A percentile compares a stretch with the other conserved stretches of the same genome.
Conservation (phyloP, 2,797 vertebrate genomes). For the Chrosomus eos region DNA sequence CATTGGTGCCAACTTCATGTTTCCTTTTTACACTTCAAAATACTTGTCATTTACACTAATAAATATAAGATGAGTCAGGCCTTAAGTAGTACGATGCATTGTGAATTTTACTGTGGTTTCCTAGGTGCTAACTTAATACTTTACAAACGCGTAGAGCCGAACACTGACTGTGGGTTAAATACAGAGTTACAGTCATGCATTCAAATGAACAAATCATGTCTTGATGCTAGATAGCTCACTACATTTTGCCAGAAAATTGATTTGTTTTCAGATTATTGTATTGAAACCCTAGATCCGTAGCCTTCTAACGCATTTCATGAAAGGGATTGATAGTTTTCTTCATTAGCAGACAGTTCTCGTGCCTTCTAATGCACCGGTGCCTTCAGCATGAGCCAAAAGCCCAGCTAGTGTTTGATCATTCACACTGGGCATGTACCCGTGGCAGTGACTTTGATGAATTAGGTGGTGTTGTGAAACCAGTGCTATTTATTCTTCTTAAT, state of each 20-base stretch:
- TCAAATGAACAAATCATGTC: slow-evolving; percentile 28
- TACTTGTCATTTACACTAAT: slow-evolving; percentile 16
- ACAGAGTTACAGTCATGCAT: slow-evolving; percentile 25
- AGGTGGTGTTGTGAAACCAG: slow-evolving; percentile 60
- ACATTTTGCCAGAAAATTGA: slow-evolving; percentile 28
- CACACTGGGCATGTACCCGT: slow-evolving; percentile 60
- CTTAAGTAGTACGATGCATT: neutral
- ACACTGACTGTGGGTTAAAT: slow-evolving; percentile 5
- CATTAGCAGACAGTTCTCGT: slow-evolving; percentile 48
- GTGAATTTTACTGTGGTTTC: neutral
- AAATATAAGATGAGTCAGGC: neutral
- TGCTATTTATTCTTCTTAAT: slow-evolving; percentile 67
- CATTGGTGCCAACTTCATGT: neutral
- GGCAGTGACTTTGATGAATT: slow-evolving; percentile 64
- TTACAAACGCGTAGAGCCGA: slow-evolving; percentile 3
- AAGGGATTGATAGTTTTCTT: slow-evolving; percentile 51
- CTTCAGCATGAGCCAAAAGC: slow-evolving; percentile 48
- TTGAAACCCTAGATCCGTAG: slow-evolving; percentile 36
- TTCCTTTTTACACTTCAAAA: slow-evolving; percentile 5
- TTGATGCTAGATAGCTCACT: neutral
- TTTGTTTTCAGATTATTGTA: slow-evolving; percentile 37
- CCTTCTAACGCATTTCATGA: slow-evolving; percentile 42
- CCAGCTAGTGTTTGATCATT: slow-evolving; percentile 60
- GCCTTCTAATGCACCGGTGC: slow-evolving; percentile 41
- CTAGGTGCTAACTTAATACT: slow-evolving; percentile 1